These are phyloP conservation scores for Leptosomus discolor DNA, from an alignment of 2,113 vertebrate species.

Conservation along the genomic window DNA sequence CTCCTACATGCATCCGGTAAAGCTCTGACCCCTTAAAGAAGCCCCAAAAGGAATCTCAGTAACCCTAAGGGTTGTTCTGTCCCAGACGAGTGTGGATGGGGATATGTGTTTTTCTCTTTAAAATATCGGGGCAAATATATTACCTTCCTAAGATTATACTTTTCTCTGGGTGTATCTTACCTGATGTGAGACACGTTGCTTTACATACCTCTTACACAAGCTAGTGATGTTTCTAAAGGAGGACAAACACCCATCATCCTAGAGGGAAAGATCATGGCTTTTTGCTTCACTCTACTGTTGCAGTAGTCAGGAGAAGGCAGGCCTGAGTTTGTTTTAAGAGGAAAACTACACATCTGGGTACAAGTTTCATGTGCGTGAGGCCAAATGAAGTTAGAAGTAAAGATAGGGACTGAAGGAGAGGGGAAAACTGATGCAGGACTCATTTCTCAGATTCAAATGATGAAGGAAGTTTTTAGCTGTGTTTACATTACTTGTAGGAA, in stretches of 20 bases:
- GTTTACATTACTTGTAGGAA: not conserved
- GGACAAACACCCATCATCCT: too few relatives aligned
- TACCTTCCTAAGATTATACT: not conserved
- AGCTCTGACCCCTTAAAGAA: not conserved
- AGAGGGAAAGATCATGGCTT: not conserved
- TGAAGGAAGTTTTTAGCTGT: not conserved
- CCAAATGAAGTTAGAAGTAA: not conserved
- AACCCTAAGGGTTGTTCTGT: not conserved
- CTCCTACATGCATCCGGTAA: not conserved
- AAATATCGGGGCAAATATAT: not conserved
- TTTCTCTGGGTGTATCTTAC: not conserved
- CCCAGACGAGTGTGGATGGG: not conserved
- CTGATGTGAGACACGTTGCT: not conserved
- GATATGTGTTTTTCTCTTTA: not conserved
- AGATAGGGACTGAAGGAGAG: not conserved
- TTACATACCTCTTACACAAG: not conserved
- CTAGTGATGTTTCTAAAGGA: not conserved
- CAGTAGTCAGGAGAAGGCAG: not conserved
- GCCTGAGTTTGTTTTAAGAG: not conserved
- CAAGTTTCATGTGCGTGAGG: not conserved
- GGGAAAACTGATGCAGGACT: not conserved
- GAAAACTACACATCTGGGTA: not conserved
- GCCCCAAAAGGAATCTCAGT: not conserved
- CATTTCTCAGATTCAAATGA: not conserved
- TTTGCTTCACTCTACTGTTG: not conserved